Base-by-base conservation (phyloP, 2,113 vertebrate species). In the Crocuta crocuta region DNA sequence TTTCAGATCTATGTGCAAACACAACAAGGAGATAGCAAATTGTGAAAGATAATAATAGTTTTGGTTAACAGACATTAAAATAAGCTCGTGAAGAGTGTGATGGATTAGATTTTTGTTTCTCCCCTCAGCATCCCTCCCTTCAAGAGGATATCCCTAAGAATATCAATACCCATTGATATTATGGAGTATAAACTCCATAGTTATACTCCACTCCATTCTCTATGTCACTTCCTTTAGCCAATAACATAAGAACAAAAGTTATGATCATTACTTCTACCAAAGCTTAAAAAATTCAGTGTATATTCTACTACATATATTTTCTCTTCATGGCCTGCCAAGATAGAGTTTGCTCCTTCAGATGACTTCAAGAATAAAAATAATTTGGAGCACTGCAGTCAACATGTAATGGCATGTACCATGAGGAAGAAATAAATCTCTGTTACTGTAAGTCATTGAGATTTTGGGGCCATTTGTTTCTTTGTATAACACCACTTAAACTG, bases 191-290 rank as follows among this genome's bases (percentile, higher is more conserved):
- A 61, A 61, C 58, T 61, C 58, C 19, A 61, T 61, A 61, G 58
- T 61, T 61, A 61, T 1, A 61, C 21, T 61, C 58, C 58, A 61
- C 58, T 11, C 53, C 83, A 26, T 89, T 94, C 15, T 33, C 26
- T 39, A 2, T 55, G 10, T 85, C 61, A 76, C 50, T 89, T 70
- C 19, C 16, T 73, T 88, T 88, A 33, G 58, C 28, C 53, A 83
- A 89, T 85, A 48, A 91, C 79, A 92, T 86, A 28, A 65, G 45
- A 53, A 63, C 33, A 84, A 80, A 97, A 33, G 31, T 95, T 68
- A 65, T 28, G 28, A 68, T 7, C 43, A 6, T 65, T 43, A 90
- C 45, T 85, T n/a, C 11, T 43, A 65, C 4, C 17, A 17, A 85
- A 81, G 3, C 78, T 92, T 94, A 79, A 83, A 61, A 61, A 85